Percentiles rank a stretch among this genome's conserved stretches.
Evolutionary conservation across 2,797 vertebrate genomes (phyloP).

Genomic region (Buphagus erythrorhynchus): DNA sequence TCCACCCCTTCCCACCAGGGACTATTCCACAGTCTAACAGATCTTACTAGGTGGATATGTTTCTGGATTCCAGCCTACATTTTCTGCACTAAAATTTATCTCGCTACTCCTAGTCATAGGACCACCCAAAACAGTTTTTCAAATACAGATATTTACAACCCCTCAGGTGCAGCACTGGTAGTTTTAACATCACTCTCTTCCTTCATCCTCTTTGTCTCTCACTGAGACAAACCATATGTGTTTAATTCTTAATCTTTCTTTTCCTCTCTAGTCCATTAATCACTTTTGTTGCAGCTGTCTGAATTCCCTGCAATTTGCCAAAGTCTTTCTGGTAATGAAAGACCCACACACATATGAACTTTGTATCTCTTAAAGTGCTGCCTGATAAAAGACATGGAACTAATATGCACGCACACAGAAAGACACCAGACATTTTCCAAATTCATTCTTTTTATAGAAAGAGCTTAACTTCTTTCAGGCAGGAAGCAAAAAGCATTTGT

Average conservation of each 20-base stretch:
- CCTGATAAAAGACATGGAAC: background rate
- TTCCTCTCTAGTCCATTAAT: background rate
- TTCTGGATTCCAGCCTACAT: background rate
- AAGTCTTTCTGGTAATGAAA: background rate
- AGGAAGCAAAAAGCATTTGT: slow-evolving; percentile 35
- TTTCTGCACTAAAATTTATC: background rate
- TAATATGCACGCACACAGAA: background rate
- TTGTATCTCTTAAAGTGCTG: background rate
- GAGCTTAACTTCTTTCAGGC: background rate
- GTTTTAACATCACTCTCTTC: background rate
- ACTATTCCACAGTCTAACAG: background rate
- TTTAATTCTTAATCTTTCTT: background rate
- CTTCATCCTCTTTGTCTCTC: background rate
- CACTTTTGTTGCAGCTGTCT: background rate
- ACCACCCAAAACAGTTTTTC: background rate
- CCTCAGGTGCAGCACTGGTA: background rate
- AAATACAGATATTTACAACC: background rate
- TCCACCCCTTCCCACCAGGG: background rate
- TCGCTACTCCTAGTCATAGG: background rate
- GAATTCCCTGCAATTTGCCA: background rate
- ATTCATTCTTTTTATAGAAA: background rate
- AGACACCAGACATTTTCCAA: background rate
- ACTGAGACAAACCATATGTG: background rate
- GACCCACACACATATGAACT: background rate
- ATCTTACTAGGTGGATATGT: background rate